Percentiles rank a stretch among this genome's conserved stretches.
Evolutionary conservation across 1,140 invertebrate species (phyloP).

Genomic region (Drosophila gunungcola): DNA sequence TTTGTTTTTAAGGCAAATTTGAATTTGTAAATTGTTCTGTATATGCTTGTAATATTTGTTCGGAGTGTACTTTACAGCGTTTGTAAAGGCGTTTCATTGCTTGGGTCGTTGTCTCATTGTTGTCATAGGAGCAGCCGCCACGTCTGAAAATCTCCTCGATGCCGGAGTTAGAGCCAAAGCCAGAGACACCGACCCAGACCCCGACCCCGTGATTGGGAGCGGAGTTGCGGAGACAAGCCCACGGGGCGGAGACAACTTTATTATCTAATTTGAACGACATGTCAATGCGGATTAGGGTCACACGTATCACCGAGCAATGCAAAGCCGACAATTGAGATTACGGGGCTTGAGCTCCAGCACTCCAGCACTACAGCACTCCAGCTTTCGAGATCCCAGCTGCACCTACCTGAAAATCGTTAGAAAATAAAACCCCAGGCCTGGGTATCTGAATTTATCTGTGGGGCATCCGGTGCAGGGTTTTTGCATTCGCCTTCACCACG

Average conservation of each 20-base stretch:
- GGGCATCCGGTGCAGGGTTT: slow-evolving; percentile 51
- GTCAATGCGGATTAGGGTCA: slow-evolving; percentile 83
- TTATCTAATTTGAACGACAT: slow-evolving; percentile 80
- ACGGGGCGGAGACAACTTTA: slow-evolving; percentile 60
- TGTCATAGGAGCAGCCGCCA: slow-evolving; percentile 47
- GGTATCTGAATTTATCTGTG: slow-evolving; percentile 46
- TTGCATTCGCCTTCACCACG: slow-evolving; percentile 31
- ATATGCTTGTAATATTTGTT: neutral
- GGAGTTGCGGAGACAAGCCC: slow-evolving; percentile 24
- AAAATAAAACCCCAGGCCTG: slow-evolving; percentile 34
- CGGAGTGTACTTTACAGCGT: slow-evolving; percentile 1
- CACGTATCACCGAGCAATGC: slow-evolving; percentile 68
- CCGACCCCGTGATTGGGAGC: slow-evolving; percentile 23
- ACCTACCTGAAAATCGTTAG: slow-evolving; percentile 43
- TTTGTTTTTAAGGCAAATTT: no score
- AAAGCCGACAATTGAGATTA: slow-evolving; percentile 77
- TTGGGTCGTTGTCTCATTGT: slow-evolving; percentile 42
- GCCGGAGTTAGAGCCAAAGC: neutral
- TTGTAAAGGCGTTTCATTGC: neutral
- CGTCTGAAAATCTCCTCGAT: slow-evolving; percentile 43
- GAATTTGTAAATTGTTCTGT: no score
- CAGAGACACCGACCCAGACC: slow-evolving; percentile 44
- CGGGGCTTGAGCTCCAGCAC: slow-evolving; percentile 14
- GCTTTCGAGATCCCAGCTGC: slow-evolving; percentile 10
- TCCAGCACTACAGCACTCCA: neutral